Evolutionary conservation across 1,140 invertebrate genomes (phyloP).

Genomic region (Drosophila lacteicornis): DNA sequence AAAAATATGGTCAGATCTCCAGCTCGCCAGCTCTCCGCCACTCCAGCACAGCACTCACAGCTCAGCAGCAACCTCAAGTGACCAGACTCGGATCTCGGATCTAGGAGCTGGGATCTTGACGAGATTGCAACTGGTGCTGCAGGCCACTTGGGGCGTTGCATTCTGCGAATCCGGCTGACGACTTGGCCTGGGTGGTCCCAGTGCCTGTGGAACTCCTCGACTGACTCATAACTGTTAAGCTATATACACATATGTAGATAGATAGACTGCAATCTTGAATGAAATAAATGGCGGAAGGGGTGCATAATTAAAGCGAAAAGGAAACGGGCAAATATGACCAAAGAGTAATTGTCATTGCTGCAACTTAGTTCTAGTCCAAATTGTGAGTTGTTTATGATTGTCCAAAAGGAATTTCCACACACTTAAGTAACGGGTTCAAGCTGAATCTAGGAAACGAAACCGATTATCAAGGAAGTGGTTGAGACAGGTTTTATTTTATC

Average conservation of each 20-base stretch:
- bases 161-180: conserved; percentile 47
- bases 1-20: conserved; percentile 58
- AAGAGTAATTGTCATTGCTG: conserved; percentile 65
- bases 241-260: conserved; percentile 30
- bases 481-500: conserved; percentile 11
- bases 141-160: conserved; percentile 44
- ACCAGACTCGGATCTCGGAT: conserved; percentile 31
- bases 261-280: conserved; percentile 29
- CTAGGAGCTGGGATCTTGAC: conserved; percentile 22
- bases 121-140: conserved; percentile 41
- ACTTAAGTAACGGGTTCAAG: conserved; percentile 42
- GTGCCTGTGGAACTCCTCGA: conserved; percentile 40
- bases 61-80: conserved; percentile 17
- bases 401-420: conserved; percentile 28
- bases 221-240: conserved; percentile 32
- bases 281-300: conserved; percentile 32
- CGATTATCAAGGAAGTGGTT: conserved; percentile 29
- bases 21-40: conserved; percentile 17
- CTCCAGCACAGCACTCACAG: conserved; percentile 15
- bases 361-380: conserved; percentile 8
- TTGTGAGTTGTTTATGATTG: conserved; percentile 16
- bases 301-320: conserved; percentile 75
- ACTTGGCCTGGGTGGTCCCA: conserved; percentile 49
- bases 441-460: conserved; percentile 37
- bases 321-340: conserved; percentile 65